Percentiles rank a stretch among this genome's conserved stretches.
Evolutionary conservation across 1,140 invertebrate species (phyloP).

Genomic region (Drosophila repletoides): DNA sequence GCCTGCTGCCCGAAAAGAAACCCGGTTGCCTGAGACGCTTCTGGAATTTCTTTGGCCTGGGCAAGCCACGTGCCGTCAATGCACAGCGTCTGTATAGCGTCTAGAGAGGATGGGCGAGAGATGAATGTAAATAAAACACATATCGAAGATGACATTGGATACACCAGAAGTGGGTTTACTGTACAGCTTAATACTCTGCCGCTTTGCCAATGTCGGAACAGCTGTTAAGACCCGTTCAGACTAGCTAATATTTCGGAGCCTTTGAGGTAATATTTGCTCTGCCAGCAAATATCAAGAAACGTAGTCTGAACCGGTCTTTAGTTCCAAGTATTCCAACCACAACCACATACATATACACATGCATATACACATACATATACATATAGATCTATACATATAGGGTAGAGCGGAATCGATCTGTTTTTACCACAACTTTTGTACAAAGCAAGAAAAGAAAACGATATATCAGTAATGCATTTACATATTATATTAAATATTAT

Average conservation of each 20-base stretch:
- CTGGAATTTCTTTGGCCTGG: conserved; percentile 72
- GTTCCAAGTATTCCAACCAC: conserved; percentile 3
- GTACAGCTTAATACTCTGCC: not conserved
- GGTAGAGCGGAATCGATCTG: not conserved
- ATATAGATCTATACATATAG: not conserved
- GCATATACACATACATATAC: not conserved
- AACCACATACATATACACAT: not conserved
- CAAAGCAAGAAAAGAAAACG: conserved; percentile 55
- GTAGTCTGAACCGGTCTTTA: too few relatives aligned
- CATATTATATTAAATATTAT: too few relatives aligned
- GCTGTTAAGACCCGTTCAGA: too few relatives aligned
- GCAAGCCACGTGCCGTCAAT: conserved; percentile 37
- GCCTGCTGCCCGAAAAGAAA: conserved; percentile 71
- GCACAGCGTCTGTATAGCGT: conserved; percentile 54
- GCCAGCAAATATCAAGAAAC: too few relatives aligned
- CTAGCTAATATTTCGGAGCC: too few relatives aligned
- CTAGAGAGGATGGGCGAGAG: not conserved
- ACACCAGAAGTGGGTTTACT: not conserved
- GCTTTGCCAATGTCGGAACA: not conserved
- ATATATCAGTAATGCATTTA: conserved; percentile 73
- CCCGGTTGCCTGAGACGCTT: conserved; percentile 71
- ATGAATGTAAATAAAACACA: conserved; percentile 61
- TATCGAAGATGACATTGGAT: conserved; percentile 38
- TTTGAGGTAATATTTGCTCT: too few relatives aligned
- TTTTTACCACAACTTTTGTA: conserved; percentile 49